Evolutionary conservation across 1,140 invertebrate species (phyloP), one percentile per base, ranked within the genome.

Genomic region (Rhyacophila brunnea): DNA sequence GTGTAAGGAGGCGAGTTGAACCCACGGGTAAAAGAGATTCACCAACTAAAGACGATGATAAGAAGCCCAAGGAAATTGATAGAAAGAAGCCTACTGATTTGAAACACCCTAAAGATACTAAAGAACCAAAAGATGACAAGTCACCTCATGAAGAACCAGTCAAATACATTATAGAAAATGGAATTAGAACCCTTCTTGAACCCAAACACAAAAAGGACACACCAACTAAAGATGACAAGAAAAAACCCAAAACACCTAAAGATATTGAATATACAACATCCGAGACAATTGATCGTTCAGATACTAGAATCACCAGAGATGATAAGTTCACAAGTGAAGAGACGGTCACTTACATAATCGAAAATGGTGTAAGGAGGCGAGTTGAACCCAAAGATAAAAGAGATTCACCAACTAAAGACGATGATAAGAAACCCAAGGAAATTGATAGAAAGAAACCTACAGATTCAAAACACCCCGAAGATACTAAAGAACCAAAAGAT

Each of bases 101-200:
- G n/a, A 13, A 2, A 47, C 23, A 57, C 9, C 10, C 20, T 3
- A 48, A 48, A 32, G 10, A 23, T 48, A 48, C 10, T 3, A 48
- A 14, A 48, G 6, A 28, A 48, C 6, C 19, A 7, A 18, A 18
- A 28, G 23, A 51, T 19, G 49, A 51, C 7, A 18, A 44, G 4
- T 2, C 13, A 4, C 1, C 13, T 32, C 28, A 40, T 18, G 52
- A 59, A 44, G 52, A 56, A 4, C 20, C 46, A 43, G 42, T 35
- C 1, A 48, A 6, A 32, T 63, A 58, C 36, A 50, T 63, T 32
- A 36, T 58, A 28, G 55, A 58, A 35, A 58, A 58, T 17, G 55
- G 55, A 6, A 50, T 58, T 13, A 58, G 28, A 58, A 59, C 57
- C 9, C 19, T 44, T 13, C 10, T 50, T 7, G 46, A 58, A n/a